Percentiles rank a stretch among this genome's conserved stretches.
Evolutionary conservation across 92 coral and sea anemone species (phyloP).

Genomic region (Zoanthus sansibaricus): DNA sequence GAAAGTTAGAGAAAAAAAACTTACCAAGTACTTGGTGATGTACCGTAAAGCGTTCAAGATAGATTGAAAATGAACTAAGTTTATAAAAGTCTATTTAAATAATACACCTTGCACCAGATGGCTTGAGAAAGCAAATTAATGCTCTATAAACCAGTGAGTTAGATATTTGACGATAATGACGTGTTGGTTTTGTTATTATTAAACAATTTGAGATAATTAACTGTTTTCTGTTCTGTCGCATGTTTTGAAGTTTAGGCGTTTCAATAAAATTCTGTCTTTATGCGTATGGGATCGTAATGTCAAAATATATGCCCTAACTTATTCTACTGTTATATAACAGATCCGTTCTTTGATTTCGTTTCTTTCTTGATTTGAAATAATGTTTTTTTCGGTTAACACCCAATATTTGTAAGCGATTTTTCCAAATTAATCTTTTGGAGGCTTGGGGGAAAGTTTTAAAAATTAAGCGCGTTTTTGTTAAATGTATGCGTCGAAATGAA

Average conservation of each 20-base stretch:
- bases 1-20: neutral
- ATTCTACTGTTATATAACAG: neutral
- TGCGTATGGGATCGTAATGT: conserved; percentile 37
- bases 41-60: neutral
- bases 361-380: neutral
- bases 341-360: neutral
- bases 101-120: conserved; percentile 75
- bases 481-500: conserved; percentile 18
- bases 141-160: conserved; percentile 54
- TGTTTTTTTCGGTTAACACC: neutral
- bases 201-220: conserved; percentile 74
- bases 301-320: conserved; percentile 28
- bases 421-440: conserved; percentile 28
- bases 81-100: conserved; percentile 43
- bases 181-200: conserved; percentile 79
- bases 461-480: conserved; percentile 38
- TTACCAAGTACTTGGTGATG: neutral
- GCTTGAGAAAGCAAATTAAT: conserved; percentile 64
- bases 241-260: conserved; percentile 43
- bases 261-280: conserved; percentile 43
- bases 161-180: conserved; percentile 75
- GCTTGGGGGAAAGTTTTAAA: conserved; percentile 25
- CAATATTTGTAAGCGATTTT: conserved; percentile 33
- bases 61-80: conserved; percentile 27
- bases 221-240: conserved; percentile 51